Conservation (phyloP, 2,113 vertebrate genomes). For the Cygnus atratus region DNA sequence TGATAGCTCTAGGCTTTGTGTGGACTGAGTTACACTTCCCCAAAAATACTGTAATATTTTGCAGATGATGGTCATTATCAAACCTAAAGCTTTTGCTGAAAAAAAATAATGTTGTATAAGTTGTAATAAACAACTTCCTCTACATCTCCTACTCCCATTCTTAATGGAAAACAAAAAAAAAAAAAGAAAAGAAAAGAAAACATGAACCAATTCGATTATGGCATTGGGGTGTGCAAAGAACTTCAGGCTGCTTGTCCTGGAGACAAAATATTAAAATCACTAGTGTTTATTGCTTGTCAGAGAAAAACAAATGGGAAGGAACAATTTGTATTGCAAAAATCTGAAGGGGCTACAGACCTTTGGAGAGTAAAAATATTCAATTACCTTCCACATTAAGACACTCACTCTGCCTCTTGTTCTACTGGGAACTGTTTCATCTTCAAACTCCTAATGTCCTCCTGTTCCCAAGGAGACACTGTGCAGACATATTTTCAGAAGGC, state of each 20-base stretch:
- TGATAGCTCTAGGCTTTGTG: background rate
- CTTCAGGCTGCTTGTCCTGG: background rate
- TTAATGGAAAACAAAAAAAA: background rate
- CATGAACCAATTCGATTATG: background rate
- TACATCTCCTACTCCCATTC: background rate
- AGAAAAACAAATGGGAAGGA: background rate
- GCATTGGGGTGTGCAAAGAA: background rate
- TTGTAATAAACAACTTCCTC: background rate
- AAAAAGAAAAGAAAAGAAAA: background rate
- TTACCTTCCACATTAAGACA: fast-evolving
- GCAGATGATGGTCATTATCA: background rate
- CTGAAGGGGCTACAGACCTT: background rate
- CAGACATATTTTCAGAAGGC: background rate
- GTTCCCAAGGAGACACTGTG: background rate
- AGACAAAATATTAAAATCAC: background rate
- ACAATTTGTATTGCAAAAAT: background rate
- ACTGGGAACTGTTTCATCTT: background rate
- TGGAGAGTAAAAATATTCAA: background rate
- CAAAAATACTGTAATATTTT: background rate
- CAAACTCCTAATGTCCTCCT: background rate
- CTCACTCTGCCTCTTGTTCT: background rate
- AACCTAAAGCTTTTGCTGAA: background rate
- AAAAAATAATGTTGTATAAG: background rate
- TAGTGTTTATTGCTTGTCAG: background rate
- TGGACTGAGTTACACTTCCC: background rate